Evolutionary conservation across 2,797 vertebrate genomes (phyloP).

Genomic region (Hemitrygon akajei): DNA sequence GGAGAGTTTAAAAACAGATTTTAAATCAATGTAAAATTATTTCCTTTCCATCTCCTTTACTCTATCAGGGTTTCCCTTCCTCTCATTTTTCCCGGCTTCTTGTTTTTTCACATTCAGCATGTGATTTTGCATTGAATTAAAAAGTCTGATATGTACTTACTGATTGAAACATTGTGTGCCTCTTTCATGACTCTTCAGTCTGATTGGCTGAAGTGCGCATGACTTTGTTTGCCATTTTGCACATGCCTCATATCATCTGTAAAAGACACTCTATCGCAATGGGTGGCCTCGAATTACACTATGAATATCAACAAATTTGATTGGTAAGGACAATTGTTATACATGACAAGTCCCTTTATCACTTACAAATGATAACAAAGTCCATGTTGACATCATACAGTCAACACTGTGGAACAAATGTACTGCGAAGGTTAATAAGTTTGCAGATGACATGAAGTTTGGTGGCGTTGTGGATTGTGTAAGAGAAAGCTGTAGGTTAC

Average conservation of each 20-base stretch:
- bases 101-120: not conserved
- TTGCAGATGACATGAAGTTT: too few relatives aligned
- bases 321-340: not conserved
- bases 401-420: not conserved
- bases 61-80: not conserved
- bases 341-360: not conserved
- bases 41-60: not conserved
- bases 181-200: not conserved
- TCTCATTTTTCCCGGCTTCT: not conserved
- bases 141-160: not conserved
- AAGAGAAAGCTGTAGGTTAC: too few relatives aligned
- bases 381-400: not conserved
- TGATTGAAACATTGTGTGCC: not conserved
- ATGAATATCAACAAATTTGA: not conserved
- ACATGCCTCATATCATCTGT: not conserved
- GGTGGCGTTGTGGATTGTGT: too few relatives aligned
- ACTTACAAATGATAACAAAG: not conserved
- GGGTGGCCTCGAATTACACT: not conserved
- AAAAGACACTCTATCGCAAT: not conserved
- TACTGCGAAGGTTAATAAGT: not conserved
- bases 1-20: not conserved
- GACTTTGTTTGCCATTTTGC: not conserved
- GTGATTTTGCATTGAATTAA: slow-evolving; percentile 10
- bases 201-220: not conserved
- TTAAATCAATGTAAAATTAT: not conserved